Evolutionary conservation across 2,113 vertebrate genomes (phyloP), one percentile per base, ranked within the genome.

Genomic region (Gymnorhina tibicen): DNA sequence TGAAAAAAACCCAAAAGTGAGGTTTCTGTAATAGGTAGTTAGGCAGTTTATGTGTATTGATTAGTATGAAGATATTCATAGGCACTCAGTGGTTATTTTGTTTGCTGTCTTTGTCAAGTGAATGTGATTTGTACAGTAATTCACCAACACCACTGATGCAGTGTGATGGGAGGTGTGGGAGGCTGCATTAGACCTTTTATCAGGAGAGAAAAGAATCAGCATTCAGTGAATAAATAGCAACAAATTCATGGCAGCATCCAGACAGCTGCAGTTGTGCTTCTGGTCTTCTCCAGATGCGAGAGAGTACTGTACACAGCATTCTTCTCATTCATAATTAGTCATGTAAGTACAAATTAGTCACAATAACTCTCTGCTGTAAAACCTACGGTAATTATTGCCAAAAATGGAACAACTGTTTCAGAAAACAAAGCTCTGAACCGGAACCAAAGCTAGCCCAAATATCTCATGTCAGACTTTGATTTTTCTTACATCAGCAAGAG

Each of bases 61-160:
- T 94, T 80, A 80, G 49, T 83, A 58, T 64, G 52, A 76, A 56
- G 70, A 69, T 44, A 63, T 49, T 83, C 74, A 59, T 30, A 41
- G 53, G 78, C 82, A 87, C 78, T 63, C 68, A 88, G 86, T 35
- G 42, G 72, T 75, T 82, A 47, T 28, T 95, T 93, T 97, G 69
- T 94, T 97, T 97, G 70, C 74, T 89, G 0, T 85, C 77, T 91
- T 68, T 96, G 73, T 62, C 81, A 83, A 89, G 67, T 72, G 75
- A 89, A 68, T 95, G 79, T 49, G 83, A 77, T 97, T 94, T 88
- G 67, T 84, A 96, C 96, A 97, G 56, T 94, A 94, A 94, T 66
- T 93, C 85, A 89, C 42, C 85, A 55, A 55, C 96, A 88, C 30
- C 89, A 83, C 6, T 92, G 86, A 74, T 41, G 55, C 89, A 96